phyloP scores from a whole-genome alignment of 2,797 vertebrate genomes.

The Diplodus puntazzo region DNA sequence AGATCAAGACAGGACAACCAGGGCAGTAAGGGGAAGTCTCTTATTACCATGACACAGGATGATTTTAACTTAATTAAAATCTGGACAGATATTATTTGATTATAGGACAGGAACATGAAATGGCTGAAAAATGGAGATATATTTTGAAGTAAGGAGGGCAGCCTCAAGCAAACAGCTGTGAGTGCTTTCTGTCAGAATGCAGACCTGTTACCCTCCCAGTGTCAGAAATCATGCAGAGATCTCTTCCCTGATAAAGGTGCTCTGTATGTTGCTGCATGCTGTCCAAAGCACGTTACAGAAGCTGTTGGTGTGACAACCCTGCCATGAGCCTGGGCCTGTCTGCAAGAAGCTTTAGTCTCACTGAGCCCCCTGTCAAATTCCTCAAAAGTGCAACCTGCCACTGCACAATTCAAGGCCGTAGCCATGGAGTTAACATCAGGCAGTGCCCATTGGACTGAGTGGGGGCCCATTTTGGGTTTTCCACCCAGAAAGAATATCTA shows the following conservation, averaged over 20 bases:
- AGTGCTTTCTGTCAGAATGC: background rate
- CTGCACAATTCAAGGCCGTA: background rate
- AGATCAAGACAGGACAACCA: constrained; percentile 30
- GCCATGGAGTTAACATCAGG: too few species aligned
- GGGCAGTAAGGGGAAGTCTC: constrained; percentile 44
- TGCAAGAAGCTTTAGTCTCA: background rate
- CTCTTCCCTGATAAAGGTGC: constrained; percentile 3
- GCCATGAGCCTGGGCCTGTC: constrained; percentile 2
- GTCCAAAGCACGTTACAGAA: constrained; percentile 6
- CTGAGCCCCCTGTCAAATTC: constrained; percentile 15
- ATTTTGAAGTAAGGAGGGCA: constrained; percentile 18
- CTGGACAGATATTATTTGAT: constrained; percentile 51
- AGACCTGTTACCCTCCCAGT: background rate
- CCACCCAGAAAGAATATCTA: too few species aligned
- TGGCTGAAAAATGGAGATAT: background rate
- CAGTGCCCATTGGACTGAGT: too few species aligned
- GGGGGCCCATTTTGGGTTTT: too few species aligned
- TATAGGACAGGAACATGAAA: constrained; percentile 6
- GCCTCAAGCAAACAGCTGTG: background rate
- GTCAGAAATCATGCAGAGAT: constrained; percentile 4
- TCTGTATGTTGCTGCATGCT: background rate
- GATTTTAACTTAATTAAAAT: constrained; percentile 67
- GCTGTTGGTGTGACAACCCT: background rate
- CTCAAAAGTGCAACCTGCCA: background rate
- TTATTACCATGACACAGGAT: constrained; percentile 37